A percentile compares a stretch with the other conserved stretches of the same genome.
Conservation (phyloP, 2,113 vertebrate species). For the Psephotus haematonotus region DNA sequence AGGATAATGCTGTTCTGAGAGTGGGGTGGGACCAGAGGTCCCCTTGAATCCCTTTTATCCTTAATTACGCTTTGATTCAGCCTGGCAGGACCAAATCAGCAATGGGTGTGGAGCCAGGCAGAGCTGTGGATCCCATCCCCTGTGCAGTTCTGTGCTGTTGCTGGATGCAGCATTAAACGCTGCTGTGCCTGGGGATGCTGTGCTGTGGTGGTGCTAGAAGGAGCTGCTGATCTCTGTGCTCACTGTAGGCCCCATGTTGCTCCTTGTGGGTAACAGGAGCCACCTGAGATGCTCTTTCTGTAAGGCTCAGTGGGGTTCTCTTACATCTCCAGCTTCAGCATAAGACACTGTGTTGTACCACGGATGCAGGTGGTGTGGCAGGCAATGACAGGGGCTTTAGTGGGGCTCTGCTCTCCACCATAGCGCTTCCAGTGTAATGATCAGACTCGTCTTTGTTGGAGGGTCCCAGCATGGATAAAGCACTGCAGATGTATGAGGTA, state of each 20-base stretch:
- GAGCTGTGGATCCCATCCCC: rapidly evolving
- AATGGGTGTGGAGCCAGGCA: neutral
- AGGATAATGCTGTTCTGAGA: neutral
- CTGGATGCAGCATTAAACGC: rapidly evolving
- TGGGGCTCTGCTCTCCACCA: neutral
- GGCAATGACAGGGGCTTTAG: neutral
- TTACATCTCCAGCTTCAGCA: neutral
- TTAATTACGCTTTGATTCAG: neutral
- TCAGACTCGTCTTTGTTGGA: rapidly evolving
- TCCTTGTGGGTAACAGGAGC: neutral
- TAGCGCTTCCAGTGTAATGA: rapidly evolving
- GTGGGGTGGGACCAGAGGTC: neutral
- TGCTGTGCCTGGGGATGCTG: neutral
- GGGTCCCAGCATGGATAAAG: neutral
- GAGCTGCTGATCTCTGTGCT: neutral
- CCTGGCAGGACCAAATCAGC: neutral
- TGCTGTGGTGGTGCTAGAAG: neutral
- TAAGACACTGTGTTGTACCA: neutral
- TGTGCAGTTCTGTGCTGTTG: neutral
- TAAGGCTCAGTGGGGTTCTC: neutral
- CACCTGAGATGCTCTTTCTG: neutral
- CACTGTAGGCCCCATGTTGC: neutral
- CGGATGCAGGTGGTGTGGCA: rapidly evolving
- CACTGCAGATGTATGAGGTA: neutral
- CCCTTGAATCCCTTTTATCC: neutral